Conservation (phyloP, 2,113 vertebrate genomes). For the Galemys pyrenaicus region DNA sequence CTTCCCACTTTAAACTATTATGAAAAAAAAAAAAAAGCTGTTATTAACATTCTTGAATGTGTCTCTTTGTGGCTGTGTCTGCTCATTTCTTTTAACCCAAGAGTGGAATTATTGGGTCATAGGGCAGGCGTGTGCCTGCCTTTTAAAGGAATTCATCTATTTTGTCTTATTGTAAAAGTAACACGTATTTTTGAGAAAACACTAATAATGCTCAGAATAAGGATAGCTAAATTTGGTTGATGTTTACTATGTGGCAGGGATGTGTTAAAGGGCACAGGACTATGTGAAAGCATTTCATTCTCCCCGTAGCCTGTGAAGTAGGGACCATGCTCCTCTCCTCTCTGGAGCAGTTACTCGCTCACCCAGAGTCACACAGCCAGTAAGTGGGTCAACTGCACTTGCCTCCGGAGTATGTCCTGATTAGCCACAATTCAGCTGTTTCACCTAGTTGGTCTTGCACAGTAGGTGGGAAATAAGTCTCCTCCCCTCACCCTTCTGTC, state of each 20-base stretch:
- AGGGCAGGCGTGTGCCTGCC: neutral
- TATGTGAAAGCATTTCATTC: neutral
- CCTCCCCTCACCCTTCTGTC: neutral
- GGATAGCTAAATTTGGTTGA: neutral
- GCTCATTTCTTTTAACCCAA: neutral
- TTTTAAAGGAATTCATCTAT: too few relatives aligned
- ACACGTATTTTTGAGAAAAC: neutral
- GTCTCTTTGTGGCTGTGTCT: neutral
- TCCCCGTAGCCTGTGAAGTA: neutral
- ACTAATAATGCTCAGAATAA: neutral
- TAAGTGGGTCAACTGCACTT: neutral
- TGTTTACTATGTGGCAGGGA: neutral
- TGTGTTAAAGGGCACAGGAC: neutral
- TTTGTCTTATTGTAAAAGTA: neutral
- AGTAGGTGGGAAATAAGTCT: too few relatives aligned
- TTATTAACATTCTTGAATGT: neutral
- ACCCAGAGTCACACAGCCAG: neutral
- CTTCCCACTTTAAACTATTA: neutral
- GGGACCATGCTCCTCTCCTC: fast-evolving
- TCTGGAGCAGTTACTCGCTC: neutral
- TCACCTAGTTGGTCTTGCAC: too few relatives aligned
- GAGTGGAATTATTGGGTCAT: neutral
- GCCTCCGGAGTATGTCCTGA: too few relatives aligned
- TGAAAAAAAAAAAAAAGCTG: neutral
- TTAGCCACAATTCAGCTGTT: too few relatives aligned